Percentiles rank a stretch among this genome's conserved stretches.
Conservation (phyloP, 2,797 vertebrate species). For the Pseudotriccus pelzelni region DNA sequence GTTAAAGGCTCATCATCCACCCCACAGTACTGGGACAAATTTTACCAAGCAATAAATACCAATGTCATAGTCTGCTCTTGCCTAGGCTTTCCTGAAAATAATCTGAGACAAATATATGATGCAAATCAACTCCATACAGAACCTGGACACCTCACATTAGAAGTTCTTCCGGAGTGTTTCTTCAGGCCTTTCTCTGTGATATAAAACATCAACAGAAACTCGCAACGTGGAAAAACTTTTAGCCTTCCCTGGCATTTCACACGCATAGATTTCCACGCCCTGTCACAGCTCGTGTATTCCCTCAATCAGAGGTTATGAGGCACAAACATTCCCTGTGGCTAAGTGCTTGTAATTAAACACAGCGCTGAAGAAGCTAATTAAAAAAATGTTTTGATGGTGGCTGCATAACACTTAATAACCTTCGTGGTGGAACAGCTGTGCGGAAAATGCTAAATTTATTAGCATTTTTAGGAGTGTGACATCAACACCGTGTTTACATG, state of each 20-base stretch:
- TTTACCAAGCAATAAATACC: background rate
- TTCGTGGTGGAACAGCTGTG: conserved; percentile 34
- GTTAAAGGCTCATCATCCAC: background rate
- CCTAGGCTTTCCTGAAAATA: background rate
- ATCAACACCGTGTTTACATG: background rate
- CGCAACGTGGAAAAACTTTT: background rate
- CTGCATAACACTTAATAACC: conserved; percentile 41
- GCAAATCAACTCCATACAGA: background rate
- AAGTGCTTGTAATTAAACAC: conserved; percentile 56
- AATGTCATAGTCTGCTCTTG: background rate
- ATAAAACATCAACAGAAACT: background rate
- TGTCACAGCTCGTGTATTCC: background rate
- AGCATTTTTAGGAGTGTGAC: background rate
- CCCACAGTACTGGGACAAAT: background rate
- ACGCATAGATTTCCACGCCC: background rate
- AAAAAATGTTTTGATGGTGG: conserved; percentile 54
- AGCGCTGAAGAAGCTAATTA: conserved; percentile 50
- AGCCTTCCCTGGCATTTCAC: background rate
- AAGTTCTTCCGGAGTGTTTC: background rate
- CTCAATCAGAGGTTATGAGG: background rate
- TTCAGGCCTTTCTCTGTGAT: background rate
- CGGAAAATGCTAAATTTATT: background rate
- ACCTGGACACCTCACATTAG: background rate
- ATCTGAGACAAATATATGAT: background rate
- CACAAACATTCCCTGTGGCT: conserved; percentile 7